Evolutionary conservation across 2,797 vertebrate species (phyloP).

Genomic region (Lagothrix lagotricha): DNA sequence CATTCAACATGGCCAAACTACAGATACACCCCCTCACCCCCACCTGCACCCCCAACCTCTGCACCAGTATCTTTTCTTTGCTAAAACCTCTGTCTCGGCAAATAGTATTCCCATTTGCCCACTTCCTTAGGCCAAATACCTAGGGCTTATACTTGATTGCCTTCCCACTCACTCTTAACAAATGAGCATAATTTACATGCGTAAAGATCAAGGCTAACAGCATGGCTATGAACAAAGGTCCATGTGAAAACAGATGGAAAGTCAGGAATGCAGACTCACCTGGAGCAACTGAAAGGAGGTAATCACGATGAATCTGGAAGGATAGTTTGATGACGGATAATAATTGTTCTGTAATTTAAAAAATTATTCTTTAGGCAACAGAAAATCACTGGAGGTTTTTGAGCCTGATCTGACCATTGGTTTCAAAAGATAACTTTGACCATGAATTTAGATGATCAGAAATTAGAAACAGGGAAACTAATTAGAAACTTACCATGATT

Average conservation of each 20-base stretch:
- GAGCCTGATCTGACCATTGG: not conserved
- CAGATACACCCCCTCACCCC: not conserved
- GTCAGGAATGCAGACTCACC: not conserved
- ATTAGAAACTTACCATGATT: not conserved
- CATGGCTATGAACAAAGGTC: not conserved
- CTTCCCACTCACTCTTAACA: not conserved
- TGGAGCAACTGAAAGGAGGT: not conserved
- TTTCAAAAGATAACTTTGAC: not conserved
- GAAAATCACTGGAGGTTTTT: not conserved
- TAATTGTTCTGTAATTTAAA: not conserved
- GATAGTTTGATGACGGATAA: not conserved
- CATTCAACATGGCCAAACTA: not conserved
- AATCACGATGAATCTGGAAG: not conserved
- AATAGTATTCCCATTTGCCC: not conserved
- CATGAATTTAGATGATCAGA: not conserved
- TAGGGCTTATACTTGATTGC: not conserved
- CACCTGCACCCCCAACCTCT: not conserved
- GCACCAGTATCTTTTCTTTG: not conserved
- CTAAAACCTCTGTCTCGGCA: not conserved
- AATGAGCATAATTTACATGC: not conserved
- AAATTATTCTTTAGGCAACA: not conserved
- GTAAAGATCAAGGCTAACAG: not conserved
- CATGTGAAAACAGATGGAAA: not conserved
- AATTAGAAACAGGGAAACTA: not conserved
- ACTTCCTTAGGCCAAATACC: not conserved